A percentile compares a stretch with the other conserved stretches of the same genome.
Conservation (phyloP, 2,797 vertebrate species). For the Petrocephalus sullivani region DNA sequence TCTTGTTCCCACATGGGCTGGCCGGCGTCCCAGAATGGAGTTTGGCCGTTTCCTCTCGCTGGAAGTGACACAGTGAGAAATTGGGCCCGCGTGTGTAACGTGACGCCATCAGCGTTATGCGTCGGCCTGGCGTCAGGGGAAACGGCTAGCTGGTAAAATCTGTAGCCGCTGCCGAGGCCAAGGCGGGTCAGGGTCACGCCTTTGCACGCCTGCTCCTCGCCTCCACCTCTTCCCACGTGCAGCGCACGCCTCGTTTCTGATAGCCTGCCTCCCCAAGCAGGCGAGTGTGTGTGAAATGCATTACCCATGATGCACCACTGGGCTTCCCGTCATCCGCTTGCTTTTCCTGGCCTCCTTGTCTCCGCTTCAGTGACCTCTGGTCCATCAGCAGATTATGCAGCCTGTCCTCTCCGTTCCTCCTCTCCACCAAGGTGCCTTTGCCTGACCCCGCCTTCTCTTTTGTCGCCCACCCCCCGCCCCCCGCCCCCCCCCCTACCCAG, state of each 20-base stretch:
- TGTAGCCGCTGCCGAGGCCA: neutral
- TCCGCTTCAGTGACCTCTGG: neutral
- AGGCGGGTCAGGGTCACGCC: neutral
- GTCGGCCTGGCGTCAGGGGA: neutral
- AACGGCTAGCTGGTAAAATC: neutral
- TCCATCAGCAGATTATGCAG: neutral
- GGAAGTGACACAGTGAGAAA: neutral
- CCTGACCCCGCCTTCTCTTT: neutral
- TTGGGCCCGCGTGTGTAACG: neutral
- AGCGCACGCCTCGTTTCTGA: neutral
- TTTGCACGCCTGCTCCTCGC: neutral
- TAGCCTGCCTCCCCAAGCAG: neutral
- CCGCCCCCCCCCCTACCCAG: too few species aligned
- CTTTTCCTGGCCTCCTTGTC: slow-evolving; percentile 11
- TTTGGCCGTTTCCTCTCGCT: neutral
- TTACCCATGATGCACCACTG: neutral
- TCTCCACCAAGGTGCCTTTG: neutral
- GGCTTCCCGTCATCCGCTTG: slow-evolving; percentile 6
- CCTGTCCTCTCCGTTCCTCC: neutral
- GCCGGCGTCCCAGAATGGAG: neutral
- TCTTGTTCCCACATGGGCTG: neutral
- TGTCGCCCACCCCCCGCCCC: neutral
- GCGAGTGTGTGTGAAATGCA: neutral
- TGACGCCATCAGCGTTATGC: neutral
- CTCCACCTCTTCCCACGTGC: neutral